phyloP scores from a whole-genome alignment of 2,888 invertebrate species.

The Malachius bipustulatus region DNA sequence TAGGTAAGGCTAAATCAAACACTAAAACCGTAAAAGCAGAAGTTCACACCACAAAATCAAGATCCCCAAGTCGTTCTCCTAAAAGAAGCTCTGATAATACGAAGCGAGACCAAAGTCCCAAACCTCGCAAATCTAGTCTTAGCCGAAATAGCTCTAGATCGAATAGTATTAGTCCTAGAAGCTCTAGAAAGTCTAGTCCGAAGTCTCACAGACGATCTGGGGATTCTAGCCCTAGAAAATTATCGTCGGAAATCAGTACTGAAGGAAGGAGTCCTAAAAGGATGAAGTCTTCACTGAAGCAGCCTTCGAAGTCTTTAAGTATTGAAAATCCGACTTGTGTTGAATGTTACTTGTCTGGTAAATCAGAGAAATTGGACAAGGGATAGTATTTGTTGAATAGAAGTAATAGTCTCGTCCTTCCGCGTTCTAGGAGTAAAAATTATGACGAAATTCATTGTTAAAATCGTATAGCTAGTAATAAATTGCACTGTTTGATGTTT shows the following conservation, averaged over 20 bases:
- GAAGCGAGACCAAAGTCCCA: constrained; percentile 23
- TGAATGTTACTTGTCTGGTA: constrained; percentile 57
- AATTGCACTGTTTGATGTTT: no score
- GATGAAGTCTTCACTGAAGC: constrained; percentile 34
- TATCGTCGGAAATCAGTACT: constrained; percentile 10
- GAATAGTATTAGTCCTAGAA: constrained; percentile 20
- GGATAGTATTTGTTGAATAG: constrained; percentile 30
- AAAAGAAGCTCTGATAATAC: constrained; percentile 23
- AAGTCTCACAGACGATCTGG: constrained; percentile 22
- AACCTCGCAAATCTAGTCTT: constrained; percentile 12
- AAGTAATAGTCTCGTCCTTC: constrained; percentile 22
- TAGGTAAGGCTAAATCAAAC: constrained; percentile 60
- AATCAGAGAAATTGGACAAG: constrained; percentile 40
- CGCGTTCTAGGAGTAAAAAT: constrained; percentile 19
- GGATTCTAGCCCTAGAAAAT: constrained; percentile 21
- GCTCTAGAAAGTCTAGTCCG: constrained; percentile 29
- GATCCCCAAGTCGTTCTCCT: constrained; percentile 28
- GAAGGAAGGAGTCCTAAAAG: constrained; percentile 26
- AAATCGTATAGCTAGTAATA: no score
- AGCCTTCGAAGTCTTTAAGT: constrained; percentile 43
- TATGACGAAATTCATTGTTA: constrained; percentile 31
- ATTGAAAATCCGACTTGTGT: constrained; percentile 62
- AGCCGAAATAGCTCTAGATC: constrained; percentile 20
- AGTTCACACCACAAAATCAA: constrained; percentile 29
- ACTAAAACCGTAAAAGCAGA: constrained; percentile 40